Base-by-base conservation (phyloP, 2,888 invertebrate genomes). In the Anagyrus pseudococci region DNA sequence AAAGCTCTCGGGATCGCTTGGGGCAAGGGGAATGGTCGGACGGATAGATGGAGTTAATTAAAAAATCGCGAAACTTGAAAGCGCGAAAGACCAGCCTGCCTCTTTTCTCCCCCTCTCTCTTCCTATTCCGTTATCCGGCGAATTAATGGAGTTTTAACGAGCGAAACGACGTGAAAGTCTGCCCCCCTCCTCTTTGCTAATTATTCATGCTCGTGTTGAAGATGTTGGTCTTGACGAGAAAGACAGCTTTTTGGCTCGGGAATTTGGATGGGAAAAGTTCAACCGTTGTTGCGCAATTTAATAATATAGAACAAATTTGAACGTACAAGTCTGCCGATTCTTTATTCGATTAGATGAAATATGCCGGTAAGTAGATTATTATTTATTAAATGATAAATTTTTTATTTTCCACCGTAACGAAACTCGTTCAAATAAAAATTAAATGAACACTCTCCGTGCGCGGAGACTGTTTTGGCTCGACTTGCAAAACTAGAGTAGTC, bases 71-170 rank as follows among this genome's bases (percentile, higher is more conserved):
- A 22, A 33, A 6, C 22, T n/a, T n/a, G 13, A 47, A 55, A 56
- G 43, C 33, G 55, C 29, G 41, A 41, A 20, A 1, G 37, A 25
- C 17, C 0, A 25, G 29, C 40, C 44, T n/a, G n/a, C n/a, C n/a
- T n/a, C n/a, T n/a, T n/a, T n/a, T n/a, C n/a, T n/a, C n/a, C n/a
- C n/a, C n/a, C n/a, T n/a, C n/a, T n/a, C n/a, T n/a, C 33, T 37
- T 29, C 23, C 26, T 4, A 7, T 29, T 4, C 2, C 33, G 33
- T 37, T 4, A 29, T 20, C n/a, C 25, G 40, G n/a, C n/a, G 17
- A 46, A 37, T 13, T 54, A 54, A 61, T 61, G 55, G 56, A 61
- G 61, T 44, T 61, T 56, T 61, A 61, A 61, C 56, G 61, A 56
- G 56, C 43, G 56, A 4, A 41, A 1, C 29, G 54, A 20, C 22